Evolutionary conservation across 2,888 invertebrate genomes (phyloP).

Genomic region (Lycia hirtaria): DNA sequence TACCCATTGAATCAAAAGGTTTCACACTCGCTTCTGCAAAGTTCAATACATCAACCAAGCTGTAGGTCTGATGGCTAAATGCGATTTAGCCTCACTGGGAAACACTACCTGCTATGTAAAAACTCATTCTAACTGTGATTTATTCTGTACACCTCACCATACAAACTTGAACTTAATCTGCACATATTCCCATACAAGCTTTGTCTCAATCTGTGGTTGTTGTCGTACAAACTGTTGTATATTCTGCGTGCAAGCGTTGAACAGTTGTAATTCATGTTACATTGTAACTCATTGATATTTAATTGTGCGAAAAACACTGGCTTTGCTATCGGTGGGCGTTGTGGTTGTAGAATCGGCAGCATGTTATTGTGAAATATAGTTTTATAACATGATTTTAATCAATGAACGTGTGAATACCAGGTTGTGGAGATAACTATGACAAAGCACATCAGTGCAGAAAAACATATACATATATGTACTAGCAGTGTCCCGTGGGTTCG

Average conservation of each 20-base stretch:
- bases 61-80: slow-evolving; percentile 61
- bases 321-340: slow-evolving; percentile 31
- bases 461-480: too few relatives aligned
- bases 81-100: slow-evolving; percentile 62
- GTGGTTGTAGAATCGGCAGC: slow-evolving; percentile 26
- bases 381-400: slow-evolving; percentile 31
- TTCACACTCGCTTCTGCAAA: slow-evolving; percentile 22
- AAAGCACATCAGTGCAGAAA: not conserved
- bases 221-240: slow-evolving; percentile 8
- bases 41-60: slow-evolving; percentile 54
- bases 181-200: slow-evolving; percentile 7
- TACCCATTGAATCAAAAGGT: slow-evolving; percentile 12
- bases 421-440: slow-evolving; percentile 4
- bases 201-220: not conserved
- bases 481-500: too few relatives aligned
- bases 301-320: slow-evolving; percentile 66
- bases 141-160: not conserved
- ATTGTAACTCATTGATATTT: slow-evolving; percentile 74
- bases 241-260: slow-evolving; percentile 36
- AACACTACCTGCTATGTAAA: slow-evolving; percentile 34
- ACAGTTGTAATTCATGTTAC: slow-evolving; percentile 60
- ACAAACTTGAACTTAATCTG: slow-evolving; percentile 1
- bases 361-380: slow-evolving; percentile 23
- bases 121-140: not conserved
- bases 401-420: slow-evolving; percentile 8